Conservation (phyloP, 1,140 invertebrate genomes). For the Ectropis grisescens region DNA sequence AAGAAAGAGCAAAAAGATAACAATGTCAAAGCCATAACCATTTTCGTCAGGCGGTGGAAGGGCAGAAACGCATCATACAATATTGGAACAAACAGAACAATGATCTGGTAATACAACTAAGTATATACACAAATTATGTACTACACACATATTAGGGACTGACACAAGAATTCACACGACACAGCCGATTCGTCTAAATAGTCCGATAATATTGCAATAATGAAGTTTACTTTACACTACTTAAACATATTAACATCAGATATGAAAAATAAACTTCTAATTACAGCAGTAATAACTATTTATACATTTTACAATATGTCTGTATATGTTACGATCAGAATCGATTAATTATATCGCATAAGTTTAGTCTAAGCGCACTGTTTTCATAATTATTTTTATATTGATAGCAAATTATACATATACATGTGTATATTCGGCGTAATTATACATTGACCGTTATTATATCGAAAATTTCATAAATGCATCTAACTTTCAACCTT, state of each 20-base stretch:
- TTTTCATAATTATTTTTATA: slow-evolving; percentile 27
- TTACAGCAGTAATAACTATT: slow-evolving; percentile 69
- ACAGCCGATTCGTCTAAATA: slow-evolving; percentile 62
- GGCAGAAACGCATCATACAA: no score
- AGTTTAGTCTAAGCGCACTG: slow-evolving; percentile 52
- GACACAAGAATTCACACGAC: slow-evolving; percentile 55
- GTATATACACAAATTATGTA: slow-evolving; percentile 50
- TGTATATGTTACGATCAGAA: slow-evolving; percentile 33
- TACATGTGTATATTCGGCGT: slow-evolving; percentile 23
- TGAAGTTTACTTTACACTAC: slow-evolving; percentile 48
- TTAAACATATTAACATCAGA: slow-evolving; percentile 64
- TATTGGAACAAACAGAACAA: no score
- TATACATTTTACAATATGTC: slow-evolving; percentile 63
- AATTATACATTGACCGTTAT: slow-evolving; percentile 25
- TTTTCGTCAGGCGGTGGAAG: no score
- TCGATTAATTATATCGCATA: slow-evolving; percentile 43
- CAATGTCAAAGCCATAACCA: no score
- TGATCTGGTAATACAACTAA: slow-evolving; percentile 1
- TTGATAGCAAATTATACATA: slow-evolving; percentile 42
- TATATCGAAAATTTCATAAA: slow-evolving; percentile 20
- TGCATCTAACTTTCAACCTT: slow-evolving; percentile 33
- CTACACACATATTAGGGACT: slow-evolving; percentile 37
- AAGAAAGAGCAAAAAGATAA: no score
- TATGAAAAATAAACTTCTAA: slow-evolving; percentile 69
- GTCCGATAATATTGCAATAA: slow-evolving; percentile 50